Evolutionary conservation across 2,113 vertebrate species (phyloP).

Genomic region (Rana temporaria): DNA sequence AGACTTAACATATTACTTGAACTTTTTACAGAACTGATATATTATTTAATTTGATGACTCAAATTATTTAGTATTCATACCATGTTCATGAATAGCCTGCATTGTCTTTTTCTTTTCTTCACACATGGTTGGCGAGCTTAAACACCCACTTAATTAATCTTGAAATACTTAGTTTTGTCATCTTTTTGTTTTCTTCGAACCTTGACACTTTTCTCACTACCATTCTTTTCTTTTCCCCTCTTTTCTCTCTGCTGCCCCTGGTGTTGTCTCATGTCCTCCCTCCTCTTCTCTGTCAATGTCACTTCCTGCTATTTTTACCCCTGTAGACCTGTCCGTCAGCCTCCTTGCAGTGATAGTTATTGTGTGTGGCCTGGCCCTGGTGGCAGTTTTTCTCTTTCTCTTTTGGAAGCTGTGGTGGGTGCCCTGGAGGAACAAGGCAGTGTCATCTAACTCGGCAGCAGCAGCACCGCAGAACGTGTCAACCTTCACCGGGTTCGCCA

Average conservation of each 20-base stretch:
- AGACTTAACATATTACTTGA: background rate
- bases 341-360: slow-evolving; percentile 87
- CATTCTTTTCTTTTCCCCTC: slow-evolving; percentile 67
- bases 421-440: slow-evolving; percentile 84
- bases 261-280: slow-evolving; percentile 36
- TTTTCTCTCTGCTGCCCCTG: slow-evolving; percentile 58
- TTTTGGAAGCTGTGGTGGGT: slow-evolving; percentile 93
- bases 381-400: slow-evolving; percentile 87
- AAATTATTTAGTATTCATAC: slow-evolving; percentile 1
- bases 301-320: slow-evolving; percentile 63
- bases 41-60: background rate
- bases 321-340: slow-evolving; percentile 87
- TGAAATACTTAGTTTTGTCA: slow-evolving; percentile 32
- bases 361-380: slow-evolving; percentile 87
- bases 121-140: slow-evolving; percentile 3
- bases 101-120: slow-evolving; percentile 20
- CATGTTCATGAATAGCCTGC: slow-evolving; percentile 8
- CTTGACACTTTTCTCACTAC: slow-evolving; percentile 64
- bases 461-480: slow-evolving; percentile 62
- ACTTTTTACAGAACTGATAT: background rate
- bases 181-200: slow-evolving; percentile 52
- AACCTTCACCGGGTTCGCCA: slow-evolving; percentile 61
- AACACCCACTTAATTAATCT: slow-evolving; percentile 23
- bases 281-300: slow-evolving; percentile 58
- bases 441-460: slow-evolving; percentile 69